Conservation (phyloP, 2,797 vertebrate species). For the Sciurus vulgaris region DNA sequence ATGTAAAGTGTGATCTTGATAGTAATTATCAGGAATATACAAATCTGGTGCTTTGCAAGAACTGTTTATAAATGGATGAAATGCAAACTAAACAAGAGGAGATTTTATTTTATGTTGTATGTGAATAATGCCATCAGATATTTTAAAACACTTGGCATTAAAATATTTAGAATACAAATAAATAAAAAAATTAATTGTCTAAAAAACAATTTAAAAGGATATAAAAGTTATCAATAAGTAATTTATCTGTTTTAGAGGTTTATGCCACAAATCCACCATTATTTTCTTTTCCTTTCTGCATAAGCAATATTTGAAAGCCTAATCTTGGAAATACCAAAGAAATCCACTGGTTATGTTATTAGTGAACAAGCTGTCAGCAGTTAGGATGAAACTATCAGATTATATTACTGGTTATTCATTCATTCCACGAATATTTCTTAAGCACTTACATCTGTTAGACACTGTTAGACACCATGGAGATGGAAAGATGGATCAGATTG, state of each 20-base stretch:
- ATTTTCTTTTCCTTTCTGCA: constrained; percentile 23
- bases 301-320: not conserved
- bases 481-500: not conserved
- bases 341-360: not conserved
- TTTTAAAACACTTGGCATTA: constrained; percentile 63
- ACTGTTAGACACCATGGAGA: not conserved
- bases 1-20: not conserved
- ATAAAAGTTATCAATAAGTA: constrained; percentile 54
- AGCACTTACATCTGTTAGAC: not conserved
- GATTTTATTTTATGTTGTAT: constrained; percentile 83
- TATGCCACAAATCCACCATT: not conserved
- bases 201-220: constrained; percentile 80
- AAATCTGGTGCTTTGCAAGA: constrained; percentile 70
- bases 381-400: not conserved
- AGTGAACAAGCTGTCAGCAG: not conserved
- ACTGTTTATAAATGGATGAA: constrained; percentile 83
- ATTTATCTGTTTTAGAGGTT: constrained; percentile 51
- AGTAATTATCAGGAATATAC: constrained; percentile 74
- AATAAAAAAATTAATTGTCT: constrained; percentile 84
- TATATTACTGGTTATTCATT: not conserved
- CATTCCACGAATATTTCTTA: not conserved
- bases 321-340: not conserved
- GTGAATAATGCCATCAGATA: constrained; percentile 78
- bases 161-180: constrained; percentile 77
- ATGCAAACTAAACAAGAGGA: constrained; percentile 83